Percentiles rank a stretch among this genome's conserved stretches.
phyloP scores from a whole-genome alignment of 2,113 vertebrate species.

The Nyctereutes procyonoides region DNA sequence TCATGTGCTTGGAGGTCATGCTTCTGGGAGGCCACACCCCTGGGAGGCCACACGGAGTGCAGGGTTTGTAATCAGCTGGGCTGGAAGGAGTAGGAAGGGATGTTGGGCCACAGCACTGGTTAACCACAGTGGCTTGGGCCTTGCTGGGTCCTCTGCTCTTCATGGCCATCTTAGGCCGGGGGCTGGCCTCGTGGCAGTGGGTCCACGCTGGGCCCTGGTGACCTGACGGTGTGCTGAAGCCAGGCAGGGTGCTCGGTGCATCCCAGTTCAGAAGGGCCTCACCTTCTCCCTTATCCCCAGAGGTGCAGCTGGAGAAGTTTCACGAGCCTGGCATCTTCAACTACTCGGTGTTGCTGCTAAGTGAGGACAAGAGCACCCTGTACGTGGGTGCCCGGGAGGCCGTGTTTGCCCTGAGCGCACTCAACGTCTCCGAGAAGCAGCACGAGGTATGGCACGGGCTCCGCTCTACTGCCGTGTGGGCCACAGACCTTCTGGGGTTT shows the following conservation, averaged over 20 bases:
- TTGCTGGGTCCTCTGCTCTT: not conserved
- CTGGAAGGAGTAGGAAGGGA: not conserved
- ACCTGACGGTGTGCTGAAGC: rapidly evolving
- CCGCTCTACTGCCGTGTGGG: not conserved
- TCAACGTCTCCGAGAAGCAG: slow-evolving; percentile 90
- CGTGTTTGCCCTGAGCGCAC: slow-evolving; percentile 93
- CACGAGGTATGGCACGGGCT: slow-evolving; percentile 89
- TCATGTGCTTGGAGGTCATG: not conserved
- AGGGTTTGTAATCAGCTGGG: not conserved
- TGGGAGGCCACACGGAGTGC: not conserved
- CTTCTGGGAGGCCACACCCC: not conserved
- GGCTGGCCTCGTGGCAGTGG: rapidly evolving
- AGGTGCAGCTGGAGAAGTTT: slow-evolving; percentile 92
- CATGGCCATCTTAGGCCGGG: not conserved
- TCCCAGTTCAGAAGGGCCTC: not conserved
- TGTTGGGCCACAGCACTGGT: no score
- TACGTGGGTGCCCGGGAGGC: slow-evolving; percentile 96
- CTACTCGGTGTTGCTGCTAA: slow-evolving; percentile 95
- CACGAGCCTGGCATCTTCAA: slow-evolving; percentile 93
- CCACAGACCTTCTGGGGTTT: not conserved
- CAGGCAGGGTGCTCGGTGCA: rapidly evolving
- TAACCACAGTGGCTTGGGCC: not conserved
- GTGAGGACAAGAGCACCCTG: slow-evolving; percentile 89
- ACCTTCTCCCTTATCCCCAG: slow-evolving; percentile 81
- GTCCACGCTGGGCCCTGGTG: rapidly evolving